Base-by-base conservation (phyloP, 53 echinoderm and acorn worm species). In the Apostichopus leukothele region DNA sequence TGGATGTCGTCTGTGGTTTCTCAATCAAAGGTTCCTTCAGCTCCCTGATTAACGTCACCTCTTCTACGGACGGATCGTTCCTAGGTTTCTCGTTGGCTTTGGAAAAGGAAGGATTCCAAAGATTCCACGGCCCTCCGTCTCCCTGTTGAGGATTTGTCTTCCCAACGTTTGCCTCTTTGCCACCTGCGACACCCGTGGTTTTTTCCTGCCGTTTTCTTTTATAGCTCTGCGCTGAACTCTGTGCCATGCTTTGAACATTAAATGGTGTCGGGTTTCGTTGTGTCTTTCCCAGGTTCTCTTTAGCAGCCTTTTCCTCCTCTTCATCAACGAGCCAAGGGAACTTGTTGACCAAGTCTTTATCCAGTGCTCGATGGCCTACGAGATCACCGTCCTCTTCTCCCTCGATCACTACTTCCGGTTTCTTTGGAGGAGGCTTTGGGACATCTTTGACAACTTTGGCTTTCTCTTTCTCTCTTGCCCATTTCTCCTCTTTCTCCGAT, bases 311-410 rank as follows among this genome's bases (percentile, higher is more conserved):
- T 39, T 39, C 39, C 5, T 89, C 91, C 51, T 92, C 92, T 16
- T 81, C 91, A 68, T 96, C 96, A 0, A 92, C 94, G 73, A 96
- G 91, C 96, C 96, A 96, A 4, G 96, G 96, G 76, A 95, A 96
- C 76, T 95, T 93, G 91, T 95, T 91, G 77, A 96, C 95, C 50
- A 96, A 76, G 53, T 90, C 87, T 63, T 91, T 92, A 52, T 93
- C 92, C 53, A 96, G 81, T 39, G 93, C 95, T 63, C 95, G 91
- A 73, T 95, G 95, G 6, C 96, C 95, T 51, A 96, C 92, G 90
- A 90, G 89, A 60, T 93, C 96, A 83, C 90, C 91, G 39, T 88
- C 90, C 59, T 59, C 76, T 9, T 83, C 83, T 5, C 76, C 52
- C 26, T 12, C 77, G 66, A 9, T 21, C 25, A 9, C 23, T 26